Evolutionary conservation across 2,888 invertebrate species (phyloP).

Genomic region (Heliconius cydno): DNA sequence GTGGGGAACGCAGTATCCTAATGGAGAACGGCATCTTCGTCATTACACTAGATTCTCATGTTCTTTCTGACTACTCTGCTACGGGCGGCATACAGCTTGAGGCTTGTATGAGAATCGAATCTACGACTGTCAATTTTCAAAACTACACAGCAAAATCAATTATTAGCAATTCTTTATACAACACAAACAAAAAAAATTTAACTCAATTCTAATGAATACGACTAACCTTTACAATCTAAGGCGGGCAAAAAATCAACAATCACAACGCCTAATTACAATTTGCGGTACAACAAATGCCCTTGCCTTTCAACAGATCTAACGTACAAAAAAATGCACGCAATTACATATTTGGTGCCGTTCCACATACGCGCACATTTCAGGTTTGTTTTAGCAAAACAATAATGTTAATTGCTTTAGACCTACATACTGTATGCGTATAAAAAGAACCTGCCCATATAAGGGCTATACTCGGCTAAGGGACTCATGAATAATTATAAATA

Average conservation of each 20-base stretch:
- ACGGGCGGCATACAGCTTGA: too few species aligned
- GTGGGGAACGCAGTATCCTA: too few species aligned
- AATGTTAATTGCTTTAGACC: slow-evolving; percentile 63
- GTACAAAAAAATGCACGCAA: background rate
- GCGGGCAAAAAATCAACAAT: slow-evolving; percentile 27
- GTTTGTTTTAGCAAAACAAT: slow-evolving; percentile 33
- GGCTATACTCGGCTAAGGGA: slow-evolving; percentile 54
- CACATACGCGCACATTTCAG: background rate
- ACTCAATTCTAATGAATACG: slow-evolving; percentile 15
- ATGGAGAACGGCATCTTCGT: too few species aligned
- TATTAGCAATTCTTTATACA: background rate
- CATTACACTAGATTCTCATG: too few species aligned
- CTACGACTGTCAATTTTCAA: background rate
- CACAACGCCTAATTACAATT: slow-evolving; percentile 27
- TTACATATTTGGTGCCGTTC: slow-evolving; percentile 21
- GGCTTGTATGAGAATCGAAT: background rate
- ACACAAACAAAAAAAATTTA: background rate
- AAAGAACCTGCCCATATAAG: slow-evolving; percentile 62
- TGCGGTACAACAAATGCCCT: slow-evolving; percentile 27
- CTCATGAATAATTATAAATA: slow-evolving; percentile 73
- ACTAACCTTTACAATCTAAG: slow-evolving; percentile 22
- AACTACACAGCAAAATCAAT: background rate
- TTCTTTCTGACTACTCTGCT: too few species aligned
- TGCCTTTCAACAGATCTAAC: slow-evolving; percentile 29
- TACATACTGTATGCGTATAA: slow-evolving; percentile 42